Conservation (phyloP, 1,140 invertebrate genomes). For the Telenomus remus region DNA sequence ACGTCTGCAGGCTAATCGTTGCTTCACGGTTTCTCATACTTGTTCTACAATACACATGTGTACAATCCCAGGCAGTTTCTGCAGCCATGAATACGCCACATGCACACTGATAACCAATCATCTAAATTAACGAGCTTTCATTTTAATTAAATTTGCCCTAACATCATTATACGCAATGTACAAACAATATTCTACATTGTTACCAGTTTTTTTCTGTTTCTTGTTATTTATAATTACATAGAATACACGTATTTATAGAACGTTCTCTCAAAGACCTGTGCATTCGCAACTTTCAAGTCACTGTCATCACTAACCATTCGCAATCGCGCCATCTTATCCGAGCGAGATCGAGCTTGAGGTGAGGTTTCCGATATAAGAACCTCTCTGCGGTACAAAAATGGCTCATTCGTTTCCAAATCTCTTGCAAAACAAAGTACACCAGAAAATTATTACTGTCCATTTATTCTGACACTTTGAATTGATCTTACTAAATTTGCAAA, state of each 20-base stretch:
- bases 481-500: no score
- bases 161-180: constrained; percentile 61
- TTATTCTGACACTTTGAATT: no score
- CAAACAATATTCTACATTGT: constrained; percentile 62
- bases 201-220: constrained; percentile 13
- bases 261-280: constrained; percentile 31
- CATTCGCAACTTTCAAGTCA: constrained; percentile 14
- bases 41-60: constrained; percentile 35
- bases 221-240: constrained; percentile 56
- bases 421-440: constrained; percentile 15
- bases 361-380: constrained; percentile 35
- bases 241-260: constrained; percentile 60
- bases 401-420: constrained; percentile 20
- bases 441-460: constrained; percentile 6
- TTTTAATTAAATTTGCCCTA: constrained; percentile 56
- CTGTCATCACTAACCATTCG: constrained; percentile 30
- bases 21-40: constrained; percentile 35
- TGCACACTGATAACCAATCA: constrained; percentile 49
- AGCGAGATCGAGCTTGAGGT: constrained; percentile 52
- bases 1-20: constrained; percentile 23
- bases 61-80: constrained; percentile 33
- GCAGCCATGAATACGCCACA: constrained; percentile 32
- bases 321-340: constrained; percentile 16
- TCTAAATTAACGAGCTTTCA: constrained; percentile 46
- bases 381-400: constrained; percentile 17